phyloP scores from a whole-genome alignment of 37 sponge, comb jelly and placozoan genomes.

The Mnemiopsis leidyi region DNA sequence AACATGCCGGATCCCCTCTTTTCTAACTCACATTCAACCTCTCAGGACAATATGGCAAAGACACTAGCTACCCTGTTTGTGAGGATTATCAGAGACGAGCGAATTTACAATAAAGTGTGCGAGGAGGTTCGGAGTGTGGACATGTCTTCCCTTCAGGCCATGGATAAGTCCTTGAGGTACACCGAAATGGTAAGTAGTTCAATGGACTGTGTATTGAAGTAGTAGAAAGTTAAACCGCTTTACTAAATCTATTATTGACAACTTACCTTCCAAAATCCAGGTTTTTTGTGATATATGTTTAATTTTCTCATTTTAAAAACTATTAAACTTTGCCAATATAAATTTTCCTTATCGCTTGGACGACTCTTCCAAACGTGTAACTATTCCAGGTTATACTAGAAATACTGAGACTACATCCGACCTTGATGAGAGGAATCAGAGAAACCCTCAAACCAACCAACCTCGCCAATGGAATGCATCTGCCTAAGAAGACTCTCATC shows the following conservation, averaged over 20 bases:
- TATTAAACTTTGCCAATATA: too few species aligned
- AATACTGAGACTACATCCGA: background rate
- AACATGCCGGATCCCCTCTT: too few species aligned
- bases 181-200: background rate
- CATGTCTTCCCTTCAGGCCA: background rate
- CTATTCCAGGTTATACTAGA: slow-evolving; percentile 19
- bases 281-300: too few species aligned
- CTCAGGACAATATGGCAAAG: slow-evolving; percentile 32
- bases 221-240: too few species aligned
- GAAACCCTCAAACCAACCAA: background rate
- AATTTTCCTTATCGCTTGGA: too few species aligned
- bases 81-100: background rate
- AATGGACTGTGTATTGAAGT: background rate
- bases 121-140: background rate
- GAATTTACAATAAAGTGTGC: background rate
- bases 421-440: slow-evolving; percentile 18
- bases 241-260: too few species aligned
- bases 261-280: too few species aligned
- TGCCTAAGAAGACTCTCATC: slow-evolving; percentile 6
- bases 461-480: background rate
- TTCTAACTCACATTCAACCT: too few species aligned
- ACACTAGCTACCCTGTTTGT: background rate
- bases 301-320: too few species aligned
- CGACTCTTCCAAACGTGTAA: background rate
- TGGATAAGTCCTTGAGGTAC: background rate